A percentile compares a stretch with the other conserved stretches of the same genome.
Evolutionary conservation across 2,888 invertebrate genomes (phyloP).

Genomic region (Mythimna pallens): DNA sequence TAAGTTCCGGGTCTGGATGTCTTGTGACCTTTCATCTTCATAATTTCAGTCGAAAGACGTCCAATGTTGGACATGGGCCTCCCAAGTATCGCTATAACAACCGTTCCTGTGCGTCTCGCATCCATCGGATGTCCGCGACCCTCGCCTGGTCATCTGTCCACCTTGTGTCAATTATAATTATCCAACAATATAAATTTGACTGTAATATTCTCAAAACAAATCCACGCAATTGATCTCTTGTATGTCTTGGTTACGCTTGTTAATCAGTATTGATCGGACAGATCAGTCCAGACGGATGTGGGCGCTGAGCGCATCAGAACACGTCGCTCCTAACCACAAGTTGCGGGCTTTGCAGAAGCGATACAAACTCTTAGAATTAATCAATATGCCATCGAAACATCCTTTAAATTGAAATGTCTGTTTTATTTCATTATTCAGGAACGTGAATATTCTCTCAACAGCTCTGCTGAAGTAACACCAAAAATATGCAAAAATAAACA

Average conservation of each 20-base stretch:
- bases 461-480: background rate
- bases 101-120: too few relatives aligned
- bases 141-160: too few relatives aligned
- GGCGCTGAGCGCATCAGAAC: background rate
- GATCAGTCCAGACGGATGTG: background rate
- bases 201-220: too few relatives aligned
- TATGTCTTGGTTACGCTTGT: background rate
- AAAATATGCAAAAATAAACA: background rate
- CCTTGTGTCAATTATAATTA: too few relatives aligned
- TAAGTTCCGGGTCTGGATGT: too few relatives aligned
- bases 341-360: background rate
- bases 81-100: too few relatives aligned
- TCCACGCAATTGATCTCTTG: background rate
- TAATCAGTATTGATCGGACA: background rate
- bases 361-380: conserved; percentile 3
- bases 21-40: too few relatives aligned
- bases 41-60: too few relatives aligned
- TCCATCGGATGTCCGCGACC: too few relatives aligned
- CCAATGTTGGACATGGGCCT: too few relatives aligned
- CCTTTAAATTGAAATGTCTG: background rate
- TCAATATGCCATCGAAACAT: background rate
- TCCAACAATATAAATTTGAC: too few relatives aligned
- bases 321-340: background rate
- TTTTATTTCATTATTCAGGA: background rate
- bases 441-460: too few relatives aligned